Conservation (phyloP, 2,797 vertebrate species). For the Chiloscyllium punctatum region DNA sequence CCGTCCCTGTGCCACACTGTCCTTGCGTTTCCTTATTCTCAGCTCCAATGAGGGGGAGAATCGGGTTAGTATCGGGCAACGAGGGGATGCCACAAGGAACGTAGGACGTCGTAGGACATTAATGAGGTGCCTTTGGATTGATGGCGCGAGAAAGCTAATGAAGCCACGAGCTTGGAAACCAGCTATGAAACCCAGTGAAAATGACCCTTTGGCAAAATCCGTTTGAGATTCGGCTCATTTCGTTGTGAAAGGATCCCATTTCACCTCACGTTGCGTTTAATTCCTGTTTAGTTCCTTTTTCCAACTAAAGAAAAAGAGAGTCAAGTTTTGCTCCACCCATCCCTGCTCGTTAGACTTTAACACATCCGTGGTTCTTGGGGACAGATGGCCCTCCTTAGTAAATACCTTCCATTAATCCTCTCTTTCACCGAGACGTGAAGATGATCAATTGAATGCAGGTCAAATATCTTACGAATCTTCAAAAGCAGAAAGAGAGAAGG, state of each 20-base stretch:
- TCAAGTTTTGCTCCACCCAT: not conserved
- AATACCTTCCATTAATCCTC: not conserved
- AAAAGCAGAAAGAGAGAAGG: not conserved
- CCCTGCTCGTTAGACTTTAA: not conserved
- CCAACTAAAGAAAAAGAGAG: not conserved
- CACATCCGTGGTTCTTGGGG: not conserved
- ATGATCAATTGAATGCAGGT: conserved; percentile 29
- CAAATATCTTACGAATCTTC: not conserved
- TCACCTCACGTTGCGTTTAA: not conserved
- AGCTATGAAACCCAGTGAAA: no score
- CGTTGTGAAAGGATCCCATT: not conserved
- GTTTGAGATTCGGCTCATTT: no score
- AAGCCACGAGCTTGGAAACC: no score
- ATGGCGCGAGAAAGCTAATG: no score
- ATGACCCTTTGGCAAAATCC: no score
- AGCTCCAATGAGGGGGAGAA: no score
- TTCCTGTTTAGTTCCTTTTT: not conserved
- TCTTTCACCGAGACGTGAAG: not conserved
- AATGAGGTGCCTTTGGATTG: no score
- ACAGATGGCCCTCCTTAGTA: not conserved
- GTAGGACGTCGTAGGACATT: no score
- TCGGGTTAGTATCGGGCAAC: no score
- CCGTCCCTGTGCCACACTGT: no score
- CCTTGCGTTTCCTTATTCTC: no score
- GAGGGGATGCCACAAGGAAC: no score